Evolutionary conservation across 2,888 invertebrate species (phyloP), one percentile per base, ranked within the genome.

Genomic region (Junonia oenone): DNA sequence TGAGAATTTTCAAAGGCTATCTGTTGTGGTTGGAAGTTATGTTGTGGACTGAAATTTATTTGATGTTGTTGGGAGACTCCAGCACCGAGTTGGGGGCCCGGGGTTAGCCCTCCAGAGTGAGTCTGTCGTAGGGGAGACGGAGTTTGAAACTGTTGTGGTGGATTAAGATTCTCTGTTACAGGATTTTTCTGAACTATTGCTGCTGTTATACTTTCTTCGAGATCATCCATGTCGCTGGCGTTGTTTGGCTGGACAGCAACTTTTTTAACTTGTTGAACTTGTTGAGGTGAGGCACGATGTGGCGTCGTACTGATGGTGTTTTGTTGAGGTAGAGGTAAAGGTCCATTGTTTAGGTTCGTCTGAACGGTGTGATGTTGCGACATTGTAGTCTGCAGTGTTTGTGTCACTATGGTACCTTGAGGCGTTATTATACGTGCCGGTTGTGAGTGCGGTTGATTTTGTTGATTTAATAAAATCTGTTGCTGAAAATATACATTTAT

Each of bases 141-240:
- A 0, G 80, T 70, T 56, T 81, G 79, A 62, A 75, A 84, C 52
- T 83, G 83, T 54, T 78, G 83, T 0, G 79, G 72, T 6, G 67
- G 63, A 40, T 61, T 73, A 45, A 75, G 65, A 45, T 65, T 72
- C 8, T 86, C 85, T 17, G 63, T 75, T 1, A 81, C 77, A 0
- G 81, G 74, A 60, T 81, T 80, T 59, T 89, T 90, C 38, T 81
- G 81, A 13, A 91, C 75, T 60, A 91, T 89, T 2, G 91, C 91
- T 2, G 91, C 91, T 6, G 90, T 87, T 57, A 91, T 91, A 62
- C 91, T 91, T 37, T 91, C 90, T 67, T 91, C 91, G 26, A 91
- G 76, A 68, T 91, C 91, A 56, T 90, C 91, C 83, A 90, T 83
- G 55, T 90, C 91, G 52, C 78, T 86, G 0, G 90, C 84, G 58